A percentile compares a stretch with the other conserved stretches of the same genome.
Evolutionary conservation across 2,888 invertebrate species (phyloP).

Genomic region (Sphaerophoria taeniata): DNA sequence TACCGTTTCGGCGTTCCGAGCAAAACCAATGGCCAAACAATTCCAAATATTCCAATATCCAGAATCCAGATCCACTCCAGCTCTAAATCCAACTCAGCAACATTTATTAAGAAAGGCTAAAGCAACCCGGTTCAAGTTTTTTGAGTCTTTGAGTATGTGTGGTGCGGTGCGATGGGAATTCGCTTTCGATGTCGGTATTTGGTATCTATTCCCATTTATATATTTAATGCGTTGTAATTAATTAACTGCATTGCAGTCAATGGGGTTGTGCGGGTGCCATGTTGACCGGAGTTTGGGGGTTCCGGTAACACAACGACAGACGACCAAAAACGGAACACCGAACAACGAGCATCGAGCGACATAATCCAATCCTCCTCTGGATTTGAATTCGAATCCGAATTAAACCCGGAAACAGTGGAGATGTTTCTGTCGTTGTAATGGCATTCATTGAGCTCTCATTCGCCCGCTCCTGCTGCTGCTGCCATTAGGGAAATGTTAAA

Average conservation of each 20-base stretch:
- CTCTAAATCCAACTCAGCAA: conserved; percentile 3
- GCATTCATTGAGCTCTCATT: conserved; percentile 53
- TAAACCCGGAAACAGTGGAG: conserved; percentile 68
- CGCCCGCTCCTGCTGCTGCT: neutral
- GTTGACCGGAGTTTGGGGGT: conserved; percentile 13
- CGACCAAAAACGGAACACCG: neutral
- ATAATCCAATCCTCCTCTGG: conserved; percentile 60
- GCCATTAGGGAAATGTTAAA: conserved; percentile 43
- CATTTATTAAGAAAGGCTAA: conserved; percentile 33
- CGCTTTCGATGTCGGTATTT: neutral
- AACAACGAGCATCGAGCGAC: conserved; percentile 3
- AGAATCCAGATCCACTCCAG: too few species aligned
- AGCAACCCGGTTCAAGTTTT: conserved; percentile 19
- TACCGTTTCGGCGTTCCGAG: conserved; percentile 37
- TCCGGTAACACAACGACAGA: conserved; percentile 42
- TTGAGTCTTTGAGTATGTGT: conserved; percentile 7
- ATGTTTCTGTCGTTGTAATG: conserved; percentile 61
- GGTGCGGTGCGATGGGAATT: conserved; percentile 1
- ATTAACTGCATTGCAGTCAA: conserved; percentile 72
- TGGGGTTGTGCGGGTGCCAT: conserved; percentile 43
- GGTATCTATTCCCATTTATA: conserved; percentile 60
- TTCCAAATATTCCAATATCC: conserved; percentile 71
- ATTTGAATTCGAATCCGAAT: conserved; percentile 59
- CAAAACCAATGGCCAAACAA: conserved; percentile 68
- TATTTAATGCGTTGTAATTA: conserved; percentile 73